Conservation (phyloP, 92 coral and sea anemone genomes). For the Paragorgia papillata region DNA sequence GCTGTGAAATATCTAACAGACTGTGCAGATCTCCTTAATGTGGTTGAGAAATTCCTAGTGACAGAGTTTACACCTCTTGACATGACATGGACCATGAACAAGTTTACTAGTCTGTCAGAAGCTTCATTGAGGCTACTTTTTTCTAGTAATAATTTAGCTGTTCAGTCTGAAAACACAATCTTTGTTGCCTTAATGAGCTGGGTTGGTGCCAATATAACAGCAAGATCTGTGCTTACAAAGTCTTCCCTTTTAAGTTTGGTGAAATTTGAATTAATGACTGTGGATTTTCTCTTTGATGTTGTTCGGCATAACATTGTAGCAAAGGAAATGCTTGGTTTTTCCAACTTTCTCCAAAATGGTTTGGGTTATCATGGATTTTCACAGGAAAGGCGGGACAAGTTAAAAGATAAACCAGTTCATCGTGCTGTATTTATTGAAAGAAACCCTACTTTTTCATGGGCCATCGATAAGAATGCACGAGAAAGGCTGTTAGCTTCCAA, state of each 20-base stretch:
- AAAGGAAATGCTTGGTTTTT: conserved; percentile 19
- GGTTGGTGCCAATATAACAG: background rate
- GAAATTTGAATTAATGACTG: conserved; percentile 33
- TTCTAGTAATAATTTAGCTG: conserved; percentile 3
- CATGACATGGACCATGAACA: conserved; percentile 18
- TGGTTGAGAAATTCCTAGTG: conserved; percentile 20
- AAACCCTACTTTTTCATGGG: conserved; percentile 26
- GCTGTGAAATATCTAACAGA: conserved; percentile 1
- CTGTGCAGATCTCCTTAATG: background rate
- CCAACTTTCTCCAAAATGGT: conserved; percentile 7
- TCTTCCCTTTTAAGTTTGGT: conserved; percentile 7
- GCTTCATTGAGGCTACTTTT: conserved; percentile 22
- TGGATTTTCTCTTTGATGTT: conserved; percentile 18
- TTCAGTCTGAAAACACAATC: conserved; percentile 30
- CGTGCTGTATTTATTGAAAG: background rate
- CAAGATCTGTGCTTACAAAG: background rate
- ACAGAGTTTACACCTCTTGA: conserved; percentile 35
- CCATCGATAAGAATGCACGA: conserved; percentile 9
- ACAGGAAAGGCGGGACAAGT: background rate
- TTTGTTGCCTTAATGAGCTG: conserved; percentile 38
- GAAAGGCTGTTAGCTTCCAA: background rate
- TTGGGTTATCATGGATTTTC: conserved; percentile 29
- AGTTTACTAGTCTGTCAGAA: conserved; percentile 23
- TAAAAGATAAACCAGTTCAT: conserved; percentile 10
- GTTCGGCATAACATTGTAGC: background rate